Percentiles rank a stretch among this genome's conserved stretches.
Conservation (phyloP, 2,888 invertebrate species). For the Neoascia interrupta region DNA sequence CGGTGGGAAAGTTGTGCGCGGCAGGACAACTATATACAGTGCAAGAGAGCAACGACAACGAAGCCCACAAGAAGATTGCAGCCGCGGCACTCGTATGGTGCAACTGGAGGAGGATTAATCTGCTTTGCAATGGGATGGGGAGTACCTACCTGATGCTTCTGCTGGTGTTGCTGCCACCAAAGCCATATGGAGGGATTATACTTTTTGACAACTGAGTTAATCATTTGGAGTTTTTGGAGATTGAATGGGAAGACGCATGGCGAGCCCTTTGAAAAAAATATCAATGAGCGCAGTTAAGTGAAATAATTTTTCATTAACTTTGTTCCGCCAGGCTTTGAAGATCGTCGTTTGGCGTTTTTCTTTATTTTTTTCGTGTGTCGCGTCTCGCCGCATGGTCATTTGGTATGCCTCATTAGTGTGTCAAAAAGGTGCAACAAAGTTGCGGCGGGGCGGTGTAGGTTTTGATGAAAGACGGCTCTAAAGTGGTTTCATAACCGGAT, state of each 20-base stretch:
- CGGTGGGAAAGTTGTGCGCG: slow-evolving; percentile 64
- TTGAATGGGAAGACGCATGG: slow-evolving; percentile 33
- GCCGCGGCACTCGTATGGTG: slow-evolving; percentile 7
- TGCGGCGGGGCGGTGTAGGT: background rate
- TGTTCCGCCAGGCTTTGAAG: slow-evolving; percentile 45
- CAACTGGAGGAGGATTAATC: slow-evolving; percentile 46
- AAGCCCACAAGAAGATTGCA: slow-evolving; percentile 32
- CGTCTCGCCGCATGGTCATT: slow-evolving; percentile 6
- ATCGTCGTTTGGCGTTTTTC: background rate
- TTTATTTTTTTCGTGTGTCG: background rate
- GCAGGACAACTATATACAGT: too few relatives aligned
- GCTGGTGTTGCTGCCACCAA: slow-evolving; percentile 46
- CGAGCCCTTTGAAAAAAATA: slow-evolving; percentile 44
- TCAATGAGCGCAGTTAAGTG: slow-evolving; percentile 65
- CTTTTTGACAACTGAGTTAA: slow-evolving; percentile 68
- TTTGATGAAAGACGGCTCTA: slow-evolving; percentile 15
- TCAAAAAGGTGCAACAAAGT: slow-evolving; percentile 31
- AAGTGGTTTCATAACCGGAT: too few relatives aligned
- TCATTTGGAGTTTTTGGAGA: slow-evolving; percentile 57
- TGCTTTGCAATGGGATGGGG: slow-evolving; percentile 47
- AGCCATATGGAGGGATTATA: slow-evolving; percentile 53
- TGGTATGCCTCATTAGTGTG: slow-evolving; percentile 55
- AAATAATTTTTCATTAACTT: slow-evolving; percentile 69
- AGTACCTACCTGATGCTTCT: slow-evolving; percentile 50
- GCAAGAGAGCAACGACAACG: slow-evolving; percentile 31